Conservation (phyloP, 2,113 vertebrate species). For the Benitochromis conjunctus region DNA sequence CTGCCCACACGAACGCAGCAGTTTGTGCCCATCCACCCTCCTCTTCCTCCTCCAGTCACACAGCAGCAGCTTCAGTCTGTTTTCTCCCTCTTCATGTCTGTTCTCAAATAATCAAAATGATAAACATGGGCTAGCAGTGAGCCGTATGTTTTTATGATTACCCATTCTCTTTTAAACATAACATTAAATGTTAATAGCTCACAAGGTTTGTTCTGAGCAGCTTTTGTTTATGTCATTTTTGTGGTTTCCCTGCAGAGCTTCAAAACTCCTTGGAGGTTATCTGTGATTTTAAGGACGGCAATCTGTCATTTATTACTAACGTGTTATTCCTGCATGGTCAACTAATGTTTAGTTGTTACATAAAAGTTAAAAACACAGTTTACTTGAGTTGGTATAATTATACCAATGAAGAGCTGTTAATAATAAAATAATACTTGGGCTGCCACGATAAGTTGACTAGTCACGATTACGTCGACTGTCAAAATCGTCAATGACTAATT, state of each 20-base stretch:
- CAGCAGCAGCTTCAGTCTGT: neutral
- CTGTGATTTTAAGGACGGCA: neutral
- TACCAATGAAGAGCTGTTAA: neutral
- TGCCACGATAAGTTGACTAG: no score
- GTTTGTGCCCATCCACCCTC: neutral
- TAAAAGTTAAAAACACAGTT: neutral
- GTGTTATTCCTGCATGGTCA: neutral
- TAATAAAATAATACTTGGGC: neutral
- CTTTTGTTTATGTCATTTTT: neutral
- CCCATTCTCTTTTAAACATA: neutral
- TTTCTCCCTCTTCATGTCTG: neutral
- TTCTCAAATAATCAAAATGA: neutral
- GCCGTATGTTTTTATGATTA: neutral
- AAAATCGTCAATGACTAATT: no score
- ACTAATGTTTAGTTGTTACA: neutral
- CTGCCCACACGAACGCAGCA: constrained; percentile 22
- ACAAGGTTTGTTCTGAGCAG: rapidly evolving
- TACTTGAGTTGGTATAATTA: rapidly evolving
- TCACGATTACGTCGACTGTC: no score
- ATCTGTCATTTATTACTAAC: rapidly evolving
- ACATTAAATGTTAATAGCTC: neutral
- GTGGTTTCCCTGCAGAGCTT: neutral
- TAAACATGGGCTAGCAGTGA: neutral
- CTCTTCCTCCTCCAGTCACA: neutral
- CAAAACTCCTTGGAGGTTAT: neutral